These are phyloP conservation scores for Tribolium freemani DNA, from an alignment of 2,888 invertebrate genomes.

Conservation along the genomic window DNA sequence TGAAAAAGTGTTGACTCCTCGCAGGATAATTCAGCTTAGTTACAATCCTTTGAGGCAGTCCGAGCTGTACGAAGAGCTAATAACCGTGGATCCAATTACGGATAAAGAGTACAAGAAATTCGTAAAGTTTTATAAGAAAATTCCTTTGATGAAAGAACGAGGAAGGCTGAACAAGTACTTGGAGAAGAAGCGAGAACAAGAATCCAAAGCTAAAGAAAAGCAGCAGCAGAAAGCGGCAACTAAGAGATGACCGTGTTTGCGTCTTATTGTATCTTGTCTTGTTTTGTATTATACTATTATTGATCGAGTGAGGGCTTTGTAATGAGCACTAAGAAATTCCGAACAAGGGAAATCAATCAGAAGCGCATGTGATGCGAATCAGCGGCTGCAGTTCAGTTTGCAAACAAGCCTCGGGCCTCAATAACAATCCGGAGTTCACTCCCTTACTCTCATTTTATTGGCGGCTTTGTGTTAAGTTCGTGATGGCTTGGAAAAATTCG, in stretches of 20 bases:
- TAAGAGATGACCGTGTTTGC: constrained; percentile 5
- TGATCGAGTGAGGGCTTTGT: constrained; percentile 21
- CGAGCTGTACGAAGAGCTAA: constrained; percentile 70
- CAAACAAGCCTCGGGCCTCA: constrained; percentile 59
- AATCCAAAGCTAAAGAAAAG: constrained; percentile 59
- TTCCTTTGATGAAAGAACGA: constrained; percentile 61
- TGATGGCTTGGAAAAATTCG: constrained; percentile 9
- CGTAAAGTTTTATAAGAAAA: constrained; percentile 69
- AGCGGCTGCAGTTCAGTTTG: constrained; percentile 62
- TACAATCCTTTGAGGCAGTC: constrained; percentile 69
- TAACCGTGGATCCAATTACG: constrained; percentile 64
- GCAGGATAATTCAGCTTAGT: constrained; percentile 70
- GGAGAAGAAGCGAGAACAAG: constrained; percentile 52
- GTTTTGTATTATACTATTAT: constrained; percentile 15
- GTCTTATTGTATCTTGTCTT: constrained; percentile 8
- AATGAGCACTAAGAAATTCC: constrained; percentile 40
- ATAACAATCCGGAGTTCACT: constrained; percentile 47
- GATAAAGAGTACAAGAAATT: constrained; percentile 70
- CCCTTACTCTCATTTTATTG: constrained; percentile 28
- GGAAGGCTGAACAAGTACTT: constrained; percentile 61
- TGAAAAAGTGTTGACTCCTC: constrained; percentile 67
- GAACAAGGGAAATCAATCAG: constrained; percentile 52
- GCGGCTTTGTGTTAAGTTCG: constrained; percentile 23
- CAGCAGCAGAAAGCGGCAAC: constrained; percentile 24
- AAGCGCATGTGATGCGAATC: constrained; percentile 58